Evolutionary conservation across 2,113 vertebrate genomes (phyloP).

Genomic region (Nycticorax nycticorax): DNA sequence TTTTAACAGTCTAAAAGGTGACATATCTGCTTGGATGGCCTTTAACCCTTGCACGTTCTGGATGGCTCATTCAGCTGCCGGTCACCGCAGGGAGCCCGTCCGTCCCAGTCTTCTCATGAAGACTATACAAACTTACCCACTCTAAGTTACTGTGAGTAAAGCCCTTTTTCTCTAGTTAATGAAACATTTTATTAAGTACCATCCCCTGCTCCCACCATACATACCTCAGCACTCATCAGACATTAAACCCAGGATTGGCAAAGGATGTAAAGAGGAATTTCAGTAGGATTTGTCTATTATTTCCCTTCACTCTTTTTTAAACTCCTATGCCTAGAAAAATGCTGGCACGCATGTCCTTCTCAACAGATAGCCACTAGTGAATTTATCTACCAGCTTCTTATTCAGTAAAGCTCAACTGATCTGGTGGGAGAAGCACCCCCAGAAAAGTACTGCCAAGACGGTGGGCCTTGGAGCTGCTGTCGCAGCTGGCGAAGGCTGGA

Average conservation of each 20-base stretch:
- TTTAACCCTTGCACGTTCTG: not conserved
- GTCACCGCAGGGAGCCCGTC: not conserved
- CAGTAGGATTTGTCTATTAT: constrained; percentile 48
- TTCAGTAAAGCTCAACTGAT: constrained; percentile 18
- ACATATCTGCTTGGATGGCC: not conserved
- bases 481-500: not conserved
- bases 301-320: constrained; percentile 31
- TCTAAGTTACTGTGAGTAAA: not conserved
- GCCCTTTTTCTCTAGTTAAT: not conserved
- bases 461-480: not conserved
- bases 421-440: not conserved
- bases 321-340: constrained; percentile 3
- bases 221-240: not conserved
- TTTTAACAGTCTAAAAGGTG: not conserved
- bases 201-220: not conserved
- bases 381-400: constrained; percentile 34
- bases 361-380: constrained; percentile 33
- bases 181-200: not conserved
- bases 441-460: not conserved
- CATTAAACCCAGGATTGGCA: not conserved
- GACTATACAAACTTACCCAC: not conserved
- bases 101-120: not conserved
- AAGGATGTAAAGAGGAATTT: constrained; percentile 14
- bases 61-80: not conserved
- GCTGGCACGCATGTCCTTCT: not conserved